Evolutionary conservation across 2,113 vertebrate genomes (phyloP).

Genomic region (Platichthys stellatus): DNA sequence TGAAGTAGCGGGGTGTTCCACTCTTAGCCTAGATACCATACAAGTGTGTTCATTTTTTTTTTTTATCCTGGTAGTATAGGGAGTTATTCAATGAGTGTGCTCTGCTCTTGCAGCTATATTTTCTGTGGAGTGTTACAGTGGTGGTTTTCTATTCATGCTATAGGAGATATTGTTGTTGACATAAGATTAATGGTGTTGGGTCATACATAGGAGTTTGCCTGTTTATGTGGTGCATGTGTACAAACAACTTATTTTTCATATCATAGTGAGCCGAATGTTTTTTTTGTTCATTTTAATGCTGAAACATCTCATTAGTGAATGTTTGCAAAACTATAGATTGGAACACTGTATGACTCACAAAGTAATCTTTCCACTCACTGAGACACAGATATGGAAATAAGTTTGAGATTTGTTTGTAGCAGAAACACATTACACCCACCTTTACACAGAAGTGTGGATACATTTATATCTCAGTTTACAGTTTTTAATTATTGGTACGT

Average conservation of each 20-base stretch:
- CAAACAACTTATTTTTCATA: background rate
- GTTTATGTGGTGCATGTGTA: background rate
- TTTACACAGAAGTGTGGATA: background rate
- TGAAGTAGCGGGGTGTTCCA: background rate
- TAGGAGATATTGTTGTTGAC: constrained; percentile 13
- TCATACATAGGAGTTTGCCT: background rate
- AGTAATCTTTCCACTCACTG: constrained; percentile 2
- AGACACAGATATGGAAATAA: constrained; percentile 18
- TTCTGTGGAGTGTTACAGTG: background rate
- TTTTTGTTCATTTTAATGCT: background rate
- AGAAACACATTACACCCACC: constrained; percentile 22
- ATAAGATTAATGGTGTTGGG: background rate
- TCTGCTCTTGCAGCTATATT: background rate
- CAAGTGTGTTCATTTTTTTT: background rate
- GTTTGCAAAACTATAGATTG: background rate
- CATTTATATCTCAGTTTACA: constrained; percentile 8
- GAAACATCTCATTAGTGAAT: background rate
- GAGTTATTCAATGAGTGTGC: constrained; percentile 2
- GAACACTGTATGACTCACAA: too few species aligned
- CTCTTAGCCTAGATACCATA: background rate
- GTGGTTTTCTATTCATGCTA: background rate
- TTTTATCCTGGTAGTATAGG: background rate
- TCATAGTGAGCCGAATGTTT: background rate
- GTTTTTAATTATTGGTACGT: background rate
- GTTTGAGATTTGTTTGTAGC: constrained; percentile 1